These are phyloP conservation scores for Contarinia nasturtii DNA, from an alignment of 1,140 invertebrate genomes.

Conservation along the genomic window DNA sequence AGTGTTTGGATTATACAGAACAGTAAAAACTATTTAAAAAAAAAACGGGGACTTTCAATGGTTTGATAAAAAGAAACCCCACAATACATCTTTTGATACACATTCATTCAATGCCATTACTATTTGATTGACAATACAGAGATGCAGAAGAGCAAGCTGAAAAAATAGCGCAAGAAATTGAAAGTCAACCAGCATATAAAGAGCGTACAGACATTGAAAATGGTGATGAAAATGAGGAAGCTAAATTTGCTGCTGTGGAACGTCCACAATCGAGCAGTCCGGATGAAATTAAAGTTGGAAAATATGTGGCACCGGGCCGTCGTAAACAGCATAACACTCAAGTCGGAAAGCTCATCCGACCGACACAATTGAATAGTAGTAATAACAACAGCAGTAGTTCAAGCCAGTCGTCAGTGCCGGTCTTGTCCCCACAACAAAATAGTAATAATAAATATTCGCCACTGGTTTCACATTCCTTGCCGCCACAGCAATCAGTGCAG, in stretches of 20 bases:
- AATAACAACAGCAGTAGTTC: not conserved
- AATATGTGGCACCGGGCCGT: slow-evolving; percentile 45
- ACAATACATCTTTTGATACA: too few species aligned
- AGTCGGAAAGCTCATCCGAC: slow-evolving; percentile 31
- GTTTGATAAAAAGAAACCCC: too few species aligned
- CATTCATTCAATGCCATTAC: too few species aligned
- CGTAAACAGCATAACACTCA: slow-evolving; percentile 31
- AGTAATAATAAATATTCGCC: slow-evolving; percentile 9
- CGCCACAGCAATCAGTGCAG: slow-evolving; percentile 7
- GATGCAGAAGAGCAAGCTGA: slow-evolving; percentile 67
- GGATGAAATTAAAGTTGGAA: slow-evolving; percentile 17
- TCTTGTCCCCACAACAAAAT: slow-evolving; percentile 4
- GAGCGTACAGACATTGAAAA: slow-evolving; percentile 72
- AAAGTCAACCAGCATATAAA: slow-evolving; percentile 60
- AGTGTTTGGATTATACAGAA: too few species aligned
- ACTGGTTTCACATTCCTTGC: slow-evolving; percentile 6
- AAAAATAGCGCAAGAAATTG: slow-evolving; percentile 77
- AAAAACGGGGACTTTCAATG: too few species aligned
- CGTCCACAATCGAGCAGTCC: slow-evolving; percentile 18
- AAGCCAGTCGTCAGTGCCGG: not conserved
- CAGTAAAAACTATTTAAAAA: too few species aligned
- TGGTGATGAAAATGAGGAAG: slow-evolving; percentile 66
- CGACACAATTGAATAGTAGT: slow-evolving; percentile 28
- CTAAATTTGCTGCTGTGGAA: slow-evolving; percentile 51
- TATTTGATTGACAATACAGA: too few species aligned